Evolutionary conservation across 2,888 invertebrate species (phyloP), one percentile per base, ranked within the genome.

Genomic region (Aphidoletes aphidimyza): DNA sequence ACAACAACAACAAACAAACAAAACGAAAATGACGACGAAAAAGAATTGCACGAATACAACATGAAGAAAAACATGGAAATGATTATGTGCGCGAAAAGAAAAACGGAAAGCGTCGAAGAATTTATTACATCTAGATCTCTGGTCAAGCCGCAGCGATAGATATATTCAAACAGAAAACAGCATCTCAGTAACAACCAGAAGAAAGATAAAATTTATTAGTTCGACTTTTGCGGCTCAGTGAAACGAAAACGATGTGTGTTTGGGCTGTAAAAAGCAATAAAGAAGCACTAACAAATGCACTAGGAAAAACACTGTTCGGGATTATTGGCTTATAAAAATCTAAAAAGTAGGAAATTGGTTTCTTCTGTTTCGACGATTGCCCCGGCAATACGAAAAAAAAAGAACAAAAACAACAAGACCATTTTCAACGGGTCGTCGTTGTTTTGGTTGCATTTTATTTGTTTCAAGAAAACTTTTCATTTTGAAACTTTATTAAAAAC

Each of bases 121-220:
- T 81, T 81, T 81, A 81, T 81, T 81, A 37, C 37, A 81, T 81
- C 81, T 36, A 81, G 37, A 81, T 81, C 19, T 81, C 37, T 36
- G 36, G 36, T 81, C 81, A 81, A 69, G 69, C 30, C 69, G 30
- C 69, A 69, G 30, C 26, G 69, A 69, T 69, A 69, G 69, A 69
- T 34, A n/a, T n/a, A 69, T 30, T 69, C 34, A 69, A n/a, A 69
- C 69, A 69, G 69, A 26, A 30, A 69, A 69, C 34, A 69, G 69
- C 69, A 69, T 69, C n/a, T n/a, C 69, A 69, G 69, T 69, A 69
- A 69, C 69, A 34, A 69, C 69, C 69, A 69, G 69, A 26, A 69
- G 69, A 69, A 69, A 69, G 69, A 34, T 69, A 81, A 81, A 81
- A 81, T 81, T 81, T 81, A 81, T 81, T 81, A 37, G 81, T 37